Conservation (phyloP, 2,797 vertebrate genomes). For the Dendrocincla fuliginosa region DNA sequence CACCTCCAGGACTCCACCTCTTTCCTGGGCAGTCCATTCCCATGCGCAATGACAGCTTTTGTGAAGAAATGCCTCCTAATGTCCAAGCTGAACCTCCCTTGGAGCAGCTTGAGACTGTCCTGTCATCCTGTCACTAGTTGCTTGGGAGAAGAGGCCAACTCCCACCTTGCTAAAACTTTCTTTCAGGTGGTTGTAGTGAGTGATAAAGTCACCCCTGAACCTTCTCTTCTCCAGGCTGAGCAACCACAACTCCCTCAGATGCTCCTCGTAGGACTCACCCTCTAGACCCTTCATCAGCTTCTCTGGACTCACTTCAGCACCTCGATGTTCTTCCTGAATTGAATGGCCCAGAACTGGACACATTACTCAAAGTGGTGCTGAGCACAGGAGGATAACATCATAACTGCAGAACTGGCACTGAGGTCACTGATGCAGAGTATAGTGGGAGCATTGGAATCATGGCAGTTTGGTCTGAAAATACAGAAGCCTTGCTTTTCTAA, state of each 20-base stretch:
- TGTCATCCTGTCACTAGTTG: background rate
- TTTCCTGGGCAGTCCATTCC: background rate
- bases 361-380: background rate
- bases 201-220: accelerated
- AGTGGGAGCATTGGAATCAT: background rate
- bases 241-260: too few relatives aligned
- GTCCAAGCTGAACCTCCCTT: background rate
- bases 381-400: background rate
- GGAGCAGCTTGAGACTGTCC: background rate
- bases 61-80: background rate
- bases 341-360: background rate
- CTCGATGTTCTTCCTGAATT: background rate
- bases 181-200: background rate
- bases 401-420: background rate
- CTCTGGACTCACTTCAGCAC: background rate
- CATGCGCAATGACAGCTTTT: background rate
- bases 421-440: background rate
- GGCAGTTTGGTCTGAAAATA: background rate
- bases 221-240: background rate
- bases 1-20: background rate
- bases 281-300: background rate
- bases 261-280: background rate
- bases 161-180: background rate
- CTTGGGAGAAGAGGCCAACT: accelerated
- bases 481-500: background rate